These are phyloP conservation scores for Dasyurus viverrinus DNA, from an alignment of 2,113 vertebrate genomes.

Conservation along the genomic window DNA sequence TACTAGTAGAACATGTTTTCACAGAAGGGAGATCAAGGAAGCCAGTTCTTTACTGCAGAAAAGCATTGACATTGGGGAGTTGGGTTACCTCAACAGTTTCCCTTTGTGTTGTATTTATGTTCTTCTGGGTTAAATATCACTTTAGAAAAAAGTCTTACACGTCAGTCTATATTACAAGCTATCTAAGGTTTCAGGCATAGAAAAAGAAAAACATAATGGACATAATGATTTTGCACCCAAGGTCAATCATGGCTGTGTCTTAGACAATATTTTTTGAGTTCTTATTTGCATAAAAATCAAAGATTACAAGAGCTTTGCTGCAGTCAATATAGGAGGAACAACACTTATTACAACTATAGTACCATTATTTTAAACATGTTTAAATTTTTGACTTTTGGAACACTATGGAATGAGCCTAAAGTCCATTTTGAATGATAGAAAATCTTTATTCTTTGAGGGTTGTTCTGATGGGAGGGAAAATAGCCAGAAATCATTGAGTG, in stretches of 20 bases:
- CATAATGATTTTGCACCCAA: not conserved
- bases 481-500: not conserved
- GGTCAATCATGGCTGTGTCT: not conserved
- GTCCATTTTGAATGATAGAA: not conserved
- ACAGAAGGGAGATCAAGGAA: not conserved
- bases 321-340: not conserved
- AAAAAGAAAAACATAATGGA: not conserved
- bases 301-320: not conserved
- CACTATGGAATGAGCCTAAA: not conserved
- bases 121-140: not conserved
- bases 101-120: not conserved
- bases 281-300: not conserved
- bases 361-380: not conserved
- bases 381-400: not conserved
- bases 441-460: constrained; percentile 17
- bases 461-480: not conserved
- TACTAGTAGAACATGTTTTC: not conserved
- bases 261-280: not conserved
- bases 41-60: not conserved
- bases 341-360: not conserved
- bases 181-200: not conserved
- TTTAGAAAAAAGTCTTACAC: not conserved
- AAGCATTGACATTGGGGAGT: not conserved
- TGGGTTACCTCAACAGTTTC: not conserved
- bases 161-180: not conserved